Percentiles rank a stretch among this genome's conserved stretches.
Conservation (phyloP, 30 jellyfish, hydroid and myxozoan species). For the Aurelia aurita region DNA sequence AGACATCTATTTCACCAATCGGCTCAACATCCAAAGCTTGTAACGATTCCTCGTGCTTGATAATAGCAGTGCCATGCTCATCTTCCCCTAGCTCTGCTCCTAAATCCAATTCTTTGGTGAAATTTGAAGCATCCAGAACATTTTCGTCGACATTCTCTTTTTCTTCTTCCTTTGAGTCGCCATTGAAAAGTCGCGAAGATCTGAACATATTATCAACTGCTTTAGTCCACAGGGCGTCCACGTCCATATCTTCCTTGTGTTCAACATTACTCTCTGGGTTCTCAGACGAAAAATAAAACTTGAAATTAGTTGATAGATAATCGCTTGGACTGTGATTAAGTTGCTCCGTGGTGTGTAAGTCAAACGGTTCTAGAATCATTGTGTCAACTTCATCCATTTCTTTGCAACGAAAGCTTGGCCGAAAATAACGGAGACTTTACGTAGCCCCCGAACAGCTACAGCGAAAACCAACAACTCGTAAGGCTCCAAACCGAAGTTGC, state of each 20-base stretch:
- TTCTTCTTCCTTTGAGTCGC: constrained; percentile 50
- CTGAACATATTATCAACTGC: constrained; percentile 73
- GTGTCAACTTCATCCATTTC: constrained; percentile 54
- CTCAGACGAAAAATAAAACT: constrained; percentile 32
- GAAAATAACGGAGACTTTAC: not conserved
- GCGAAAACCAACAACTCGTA: too few relatives aligned
- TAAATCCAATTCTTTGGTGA: not conserved
- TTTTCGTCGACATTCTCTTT: constrained; percentile 67
- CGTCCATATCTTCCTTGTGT: constrained; percentile 33
- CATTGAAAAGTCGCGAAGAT: constrained; percentile 61
- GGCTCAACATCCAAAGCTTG: constrained; percentile 27
- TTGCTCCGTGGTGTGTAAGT: constrained; percentile 52
- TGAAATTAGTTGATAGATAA: constrained; percentile 48
- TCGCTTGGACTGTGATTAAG: constrained; percentile 70
- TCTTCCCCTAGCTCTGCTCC: not conserved
- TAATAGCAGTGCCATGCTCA: constrained; percentile 9
- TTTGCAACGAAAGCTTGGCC: not conserved
- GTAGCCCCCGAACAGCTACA: too few relatives aligned
- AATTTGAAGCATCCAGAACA: constrained; percentile 22
- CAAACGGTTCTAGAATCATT: constrained; percentile 54
- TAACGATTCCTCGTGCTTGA: constrained; percentile 20
- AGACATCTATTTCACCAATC: not conserved
- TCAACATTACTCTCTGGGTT: not conserved
- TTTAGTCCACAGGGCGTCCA: constrained; percentile 65
- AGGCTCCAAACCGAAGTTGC: too few relatives aligned